Percentiles rank a stretch among this genome's conserved stretches.
Conservation (phyloP, 1,140 invertebrate genomes). For the Papilio helenus region DNA sequence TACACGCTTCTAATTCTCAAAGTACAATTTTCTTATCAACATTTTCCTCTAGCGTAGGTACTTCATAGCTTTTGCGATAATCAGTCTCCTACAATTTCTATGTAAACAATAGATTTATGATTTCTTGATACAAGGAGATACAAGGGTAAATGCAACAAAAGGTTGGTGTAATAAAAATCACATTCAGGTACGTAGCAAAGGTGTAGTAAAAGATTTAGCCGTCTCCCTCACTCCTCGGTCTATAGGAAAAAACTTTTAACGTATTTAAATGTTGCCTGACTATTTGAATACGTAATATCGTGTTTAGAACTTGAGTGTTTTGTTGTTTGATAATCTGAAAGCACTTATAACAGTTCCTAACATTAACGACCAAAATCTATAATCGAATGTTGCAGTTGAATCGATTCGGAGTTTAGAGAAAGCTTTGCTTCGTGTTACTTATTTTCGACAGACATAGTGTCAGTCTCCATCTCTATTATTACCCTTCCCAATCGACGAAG, state of each 20-base stretch:
- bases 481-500: slow-evolving; percentile 57
- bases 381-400: not conserved
- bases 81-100: not conserved
- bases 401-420: not conserved
- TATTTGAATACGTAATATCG: not conserved
- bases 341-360: slow-evolving; percentile 7
- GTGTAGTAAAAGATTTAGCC: not conserved
- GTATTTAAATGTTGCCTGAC: not conserved
- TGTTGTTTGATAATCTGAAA: slow-evolving; percentile 5
- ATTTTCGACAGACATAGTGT: slow-evolving; percentile 8
- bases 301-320: not conserved
- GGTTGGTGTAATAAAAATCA: not conserved
- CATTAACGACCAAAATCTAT: slow-evolving; percentile 16
- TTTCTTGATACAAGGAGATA: not conserved
- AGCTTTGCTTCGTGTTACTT: slow-evolving; percentile 30
- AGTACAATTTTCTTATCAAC: slow-evolving; percentile 10
- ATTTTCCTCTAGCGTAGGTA: not conserved
- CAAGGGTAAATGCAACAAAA: not conserved
- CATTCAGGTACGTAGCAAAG: not conserved
- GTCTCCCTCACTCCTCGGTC: not conserved
- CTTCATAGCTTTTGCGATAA: not conserved
- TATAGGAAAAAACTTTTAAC: not conserved
- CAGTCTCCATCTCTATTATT: slow-evolving; percentile 39
- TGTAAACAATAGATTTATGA: not conserved
- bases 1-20: slow-evolving; percentile 22